A percentile compares a stretch with the other conserved stretches of the same genome.
These are phyloP conservation scores for Zosterops borbonicus DNA, from an alignment of 2,113 vertebrate genomes.

Conservation along the genomic window DNA sequence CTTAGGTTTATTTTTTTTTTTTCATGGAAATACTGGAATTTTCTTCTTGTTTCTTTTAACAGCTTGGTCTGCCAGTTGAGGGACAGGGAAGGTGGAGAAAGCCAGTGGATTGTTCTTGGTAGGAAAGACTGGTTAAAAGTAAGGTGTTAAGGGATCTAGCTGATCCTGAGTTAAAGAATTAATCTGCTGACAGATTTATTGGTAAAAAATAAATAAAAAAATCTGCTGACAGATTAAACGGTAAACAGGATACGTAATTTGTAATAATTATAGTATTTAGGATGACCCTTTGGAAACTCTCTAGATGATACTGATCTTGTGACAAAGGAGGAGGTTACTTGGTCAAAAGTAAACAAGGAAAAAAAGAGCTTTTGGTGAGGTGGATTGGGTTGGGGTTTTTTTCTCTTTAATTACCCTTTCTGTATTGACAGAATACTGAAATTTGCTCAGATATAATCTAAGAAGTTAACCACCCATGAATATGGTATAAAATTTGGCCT, in stretches of 20 bases:
- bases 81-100: background rate
- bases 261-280: background rate
- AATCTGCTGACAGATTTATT: background rate
- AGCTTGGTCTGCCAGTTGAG: background rate
- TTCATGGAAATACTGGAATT: background rate
- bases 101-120: background rate
- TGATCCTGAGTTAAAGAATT: background rate
- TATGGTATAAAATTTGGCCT: background rate
- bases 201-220: no score
- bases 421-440: background rate
- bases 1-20: fast-evolving
- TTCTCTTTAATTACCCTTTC: background rate
- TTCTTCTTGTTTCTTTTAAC: background rate
- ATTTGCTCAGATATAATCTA: background rate
- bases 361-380: background rate
- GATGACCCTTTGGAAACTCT: background rate
- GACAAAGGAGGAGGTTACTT: background rate
- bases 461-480: background rate
- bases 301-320: background rate
- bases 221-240: background rate
- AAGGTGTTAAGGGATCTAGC: background rate
- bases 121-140: background rate
- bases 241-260: background rate
- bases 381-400: background rate
- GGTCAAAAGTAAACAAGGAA: background rate